A percentile compares a stretch with the other conserved stretches of the same genome.
phyloP scores from a whole-genome alignment of 1,140 invertebrate species.

The Brachionus angularis region DNA sequence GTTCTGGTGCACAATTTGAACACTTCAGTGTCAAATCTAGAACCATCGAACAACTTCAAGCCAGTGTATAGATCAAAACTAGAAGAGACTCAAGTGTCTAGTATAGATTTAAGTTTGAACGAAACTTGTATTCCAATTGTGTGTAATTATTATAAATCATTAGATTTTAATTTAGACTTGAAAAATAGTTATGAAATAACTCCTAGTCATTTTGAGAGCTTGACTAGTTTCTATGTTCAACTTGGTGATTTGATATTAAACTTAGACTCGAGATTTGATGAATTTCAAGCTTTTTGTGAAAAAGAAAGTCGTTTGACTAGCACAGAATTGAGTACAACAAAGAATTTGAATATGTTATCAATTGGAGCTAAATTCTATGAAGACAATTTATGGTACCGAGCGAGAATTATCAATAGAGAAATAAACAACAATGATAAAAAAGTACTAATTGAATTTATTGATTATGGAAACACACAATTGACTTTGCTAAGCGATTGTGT shows the following conservation, averaged over 20 bases:
- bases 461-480: constrained; percentile 17
- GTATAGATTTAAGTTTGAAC: not conserved
- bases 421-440: not conserved
- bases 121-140: not conserved
- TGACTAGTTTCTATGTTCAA: not conserved
- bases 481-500: constrained; percentile 7
- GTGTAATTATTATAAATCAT: not conserved
- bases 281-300: constrained; percentile 27
- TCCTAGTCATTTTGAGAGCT: not conserved
- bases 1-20: constrained; percentile 4
- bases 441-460: constrained; percentile 22
- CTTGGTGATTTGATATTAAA: too few relatives aligned
- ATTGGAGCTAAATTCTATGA: constrained; percentile 23
- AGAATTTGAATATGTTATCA: not conserved
- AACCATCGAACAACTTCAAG: constrained; percentile 13
- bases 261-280: not conserved
- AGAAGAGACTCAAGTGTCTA: constrained; percentile 18
- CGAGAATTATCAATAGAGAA: not conserved
- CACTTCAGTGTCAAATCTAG: not conserved
- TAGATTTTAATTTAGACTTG: not conserved
- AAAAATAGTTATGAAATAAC: too few relatives aligned
- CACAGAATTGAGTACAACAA: not conserved
- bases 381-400: constrained; percentile 25
- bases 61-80: not conserved
- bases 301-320: not conserved